phyloP scores from a whole-genome alignment of 2,888 invertebrate species.

The Pachycephus smyrnensis region DNA sequence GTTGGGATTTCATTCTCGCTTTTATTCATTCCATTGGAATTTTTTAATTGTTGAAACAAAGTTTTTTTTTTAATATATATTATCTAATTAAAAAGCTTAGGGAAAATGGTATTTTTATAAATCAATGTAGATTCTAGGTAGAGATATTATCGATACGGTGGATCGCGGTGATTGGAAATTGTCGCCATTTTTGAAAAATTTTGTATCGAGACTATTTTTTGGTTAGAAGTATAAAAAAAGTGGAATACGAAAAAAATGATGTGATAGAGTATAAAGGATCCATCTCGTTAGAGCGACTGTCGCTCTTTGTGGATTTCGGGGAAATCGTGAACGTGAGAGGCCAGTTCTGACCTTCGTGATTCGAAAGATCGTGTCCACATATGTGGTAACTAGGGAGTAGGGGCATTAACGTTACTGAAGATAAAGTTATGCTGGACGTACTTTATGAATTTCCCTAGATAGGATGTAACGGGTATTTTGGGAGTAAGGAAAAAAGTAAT shows the following conservation, averaged over 20 bases:
- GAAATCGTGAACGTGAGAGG: constrained; percentile 10
- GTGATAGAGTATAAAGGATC: neutral
- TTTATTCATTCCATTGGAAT: constrained; percentile 22
- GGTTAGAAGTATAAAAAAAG: neutral
- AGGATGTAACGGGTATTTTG: neutral
- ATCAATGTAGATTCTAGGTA: too few species aligned
- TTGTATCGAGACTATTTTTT: too few species aligned
- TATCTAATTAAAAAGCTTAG: too few species aligned
- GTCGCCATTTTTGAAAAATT: too few species aligned
- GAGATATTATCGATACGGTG: too few species aligned
- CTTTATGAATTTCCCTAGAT: neutral
- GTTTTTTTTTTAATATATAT: neutral
- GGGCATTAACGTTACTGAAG: neutral
- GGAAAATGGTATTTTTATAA: too few species aligned
- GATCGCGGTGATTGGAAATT: neutral
- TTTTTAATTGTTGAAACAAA: neutral
- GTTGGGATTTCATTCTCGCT: neutral
- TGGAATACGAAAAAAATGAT: neutral
- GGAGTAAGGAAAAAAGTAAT: too few species aligned
- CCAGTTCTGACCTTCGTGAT: neutral
- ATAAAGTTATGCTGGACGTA: neutral
- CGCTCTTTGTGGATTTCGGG: constrained; percentile 8
- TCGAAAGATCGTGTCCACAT: neutral
- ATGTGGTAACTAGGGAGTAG: neutral
- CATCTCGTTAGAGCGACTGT: neutral